Conservation (phyloP, 2,888 invertebrate genomes). For the Drosophila crucigera region DNA sequence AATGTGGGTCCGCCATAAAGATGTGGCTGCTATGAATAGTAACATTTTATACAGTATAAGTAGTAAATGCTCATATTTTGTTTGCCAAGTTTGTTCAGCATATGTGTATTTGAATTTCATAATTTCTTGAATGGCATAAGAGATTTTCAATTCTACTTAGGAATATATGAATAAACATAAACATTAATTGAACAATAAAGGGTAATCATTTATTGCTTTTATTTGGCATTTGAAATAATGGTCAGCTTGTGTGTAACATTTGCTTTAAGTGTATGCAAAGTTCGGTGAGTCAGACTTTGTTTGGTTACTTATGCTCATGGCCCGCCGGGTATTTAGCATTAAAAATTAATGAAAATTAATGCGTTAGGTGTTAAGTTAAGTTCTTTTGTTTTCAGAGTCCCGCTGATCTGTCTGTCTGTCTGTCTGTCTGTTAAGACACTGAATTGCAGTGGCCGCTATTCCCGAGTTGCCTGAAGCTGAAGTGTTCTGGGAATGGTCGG, state of each 20-base stretch:
- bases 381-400: slow-evolving; percentile 25
- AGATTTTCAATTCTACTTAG: not conserved
- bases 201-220: not conserved
- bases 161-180: not conserved
- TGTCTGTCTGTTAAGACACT: not conserved
- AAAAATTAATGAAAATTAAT: slow-evolving; percentile 54
- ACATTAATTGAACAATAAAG: not conserved
- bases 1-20: slow-evolving; percentile 55
- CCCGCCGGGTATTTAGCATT: slow-evolving; percentile 45
- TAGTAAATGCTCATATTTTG: not conserved
- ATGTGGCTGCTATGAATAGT: not conserved
- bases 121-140: not conserved
- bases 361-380: slow-evolving; percentile 55
- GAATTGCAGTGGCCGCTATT: slow-evolving; percentile 20
- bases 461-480: slow-evolving; percentile 7
- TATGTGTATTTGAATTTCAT: not conserved
- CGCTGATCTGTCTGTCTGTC: not conserved
- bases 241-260: not conserved
- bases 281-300: not conserved
- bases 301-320: slow-evolving; percentile 9
- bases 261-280: slow-evolving; percentile 2
- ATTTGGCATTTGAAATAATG: not conserved
- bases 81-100: not conserved
- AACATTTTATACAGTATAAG: not conserved
- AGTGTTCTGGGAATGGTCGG: slow-evolving; percentile 48